phyloP scores from a whole-genome alignment of 2,797 vertebrate species.

The Helarctos malayanus region DNA sequence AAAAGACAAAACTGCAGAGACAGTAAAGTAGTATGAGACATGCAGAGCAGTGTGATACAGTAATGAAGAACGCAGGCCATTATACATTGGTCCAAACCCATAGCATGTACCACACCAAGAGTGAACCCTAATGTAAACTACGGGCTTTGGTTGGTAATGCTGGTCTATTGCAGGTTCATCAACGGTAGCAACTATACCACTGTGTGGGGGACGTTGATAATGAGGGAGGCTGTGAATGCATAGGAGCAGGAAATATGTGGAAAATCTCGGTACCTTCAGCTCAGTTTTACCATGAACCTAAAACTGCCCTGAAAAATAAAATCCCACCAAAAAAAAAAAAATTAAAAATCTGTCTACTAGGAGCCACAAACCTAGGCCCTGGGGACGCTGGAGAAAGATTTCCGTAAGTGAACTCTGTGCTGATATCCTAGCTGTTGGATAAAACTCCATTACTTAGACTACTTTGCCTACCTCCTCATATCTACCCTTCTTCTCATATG shows the following conservation, averaged over 20 bases:
- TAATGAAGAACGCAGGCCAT: not conserved
- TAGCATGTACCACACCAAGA: not conserved
- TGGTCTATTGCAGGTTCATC: not conserved
- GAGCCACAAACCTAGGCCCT: not conserved
- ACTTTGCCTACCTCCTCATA: not conserved
- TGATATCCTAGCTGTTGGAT: not conserved
- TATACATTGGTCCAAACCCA: not conserved
- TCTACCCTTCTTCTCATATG: not conserved
- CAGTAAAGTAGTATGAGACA: not conserved
- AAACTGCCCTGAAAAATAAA: constrained; percentile 2
- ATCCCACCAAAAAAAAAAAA: not conserved
- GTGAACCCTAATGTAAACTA: not conserved
- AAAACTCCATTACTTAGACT: not conserved
- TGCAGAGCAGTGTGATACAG: not conserved
- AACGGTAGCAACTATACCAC: not conserved
- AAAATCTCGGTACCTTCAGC: not conserved
- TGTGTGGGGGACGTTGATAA: not conserved
- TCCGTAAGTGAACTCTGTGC: not conserved
- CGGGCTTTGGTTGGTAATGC: not conserved
- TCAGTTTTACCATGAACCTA: not conserved
- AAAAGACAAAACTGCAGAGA: not conserved
- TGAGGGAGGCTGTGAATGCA: not conserved
- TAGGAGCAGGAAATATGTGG: too few relatives aligned
- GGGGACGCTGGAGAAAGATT: not conserved
- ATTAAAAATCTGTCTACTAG: not conserved